phyloP scores from a whole-genome alignment of 2,113 vertebrate species.

The Cynoglossus semilaevis region DNA sequence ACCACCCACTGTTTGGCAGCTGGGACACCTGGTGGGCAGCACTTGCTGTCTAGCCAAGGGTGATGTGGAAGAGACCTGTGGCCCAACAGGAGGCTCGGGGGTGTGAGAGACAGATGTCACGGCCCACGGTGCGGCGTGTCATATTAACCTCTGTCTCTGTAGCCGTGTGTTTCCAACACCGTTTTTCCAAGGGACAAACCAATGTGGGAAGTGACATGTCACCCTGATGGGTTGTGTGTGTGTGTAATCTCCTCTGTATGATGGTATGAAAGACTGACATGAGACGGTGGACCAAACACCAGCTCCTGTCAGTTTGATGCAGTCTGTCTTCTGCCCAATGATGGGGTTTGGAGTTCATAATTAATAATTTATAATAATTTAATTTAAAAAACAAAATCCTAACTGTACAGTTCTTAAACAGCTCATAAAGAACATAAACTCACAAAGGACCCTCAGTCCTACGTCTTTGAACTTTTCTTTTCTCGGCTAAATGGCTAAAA shows the following conservation, averaged over 20 bases:
- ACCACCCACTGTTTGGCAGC: constrained; percentile 59
- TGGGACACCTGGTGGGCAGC: constrained; percentile 55
- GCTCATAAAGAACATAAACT: background rate
- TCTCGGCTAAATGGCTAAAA: constrained; percentile 59
- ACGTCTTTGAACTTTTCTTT: constrained; percentile 17
- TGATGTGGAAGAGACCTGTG: constrained; percentile 45
- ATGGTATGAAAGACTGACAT: constrained; percentile 10
- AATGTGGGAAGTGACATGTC: constrained; percentile 29
- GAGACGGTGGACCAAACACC: constrained; percentile 10
- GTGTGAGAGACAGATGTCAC: constrained; percentile 50
- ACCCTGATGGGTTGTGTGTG: constrained; percentile 20
- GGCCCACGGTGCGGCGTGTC: constrained; percentile 6
- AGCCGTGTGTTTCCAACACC: constrained; percentile 12
- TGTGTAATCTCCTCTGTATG: constrained; percentile 15
- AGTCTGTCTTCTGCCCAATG: background rate
- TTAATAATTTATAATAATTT: too few relatives aligned
- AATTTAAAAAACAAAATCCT: background rate
- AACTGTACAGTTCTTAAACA: constrained; percentile 7
- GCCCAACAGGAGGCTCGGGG: constrained; percentile 45
- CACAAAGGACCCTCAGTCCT: background rate
- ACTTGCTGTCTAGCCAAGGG: constrained; percentile 21
- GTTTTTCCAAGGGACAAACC: constrained; percentile 13
- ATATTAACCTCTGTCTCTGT: constrained; percentile 28
- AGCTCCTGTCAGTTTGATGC: background rate
- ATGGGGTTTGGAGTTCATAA: too few relatives aligned